Evolutionary conservation across 2,797 vertebrate species (phyloP).

Genomic region (Gymnoscopelus microlampas): DNA sequence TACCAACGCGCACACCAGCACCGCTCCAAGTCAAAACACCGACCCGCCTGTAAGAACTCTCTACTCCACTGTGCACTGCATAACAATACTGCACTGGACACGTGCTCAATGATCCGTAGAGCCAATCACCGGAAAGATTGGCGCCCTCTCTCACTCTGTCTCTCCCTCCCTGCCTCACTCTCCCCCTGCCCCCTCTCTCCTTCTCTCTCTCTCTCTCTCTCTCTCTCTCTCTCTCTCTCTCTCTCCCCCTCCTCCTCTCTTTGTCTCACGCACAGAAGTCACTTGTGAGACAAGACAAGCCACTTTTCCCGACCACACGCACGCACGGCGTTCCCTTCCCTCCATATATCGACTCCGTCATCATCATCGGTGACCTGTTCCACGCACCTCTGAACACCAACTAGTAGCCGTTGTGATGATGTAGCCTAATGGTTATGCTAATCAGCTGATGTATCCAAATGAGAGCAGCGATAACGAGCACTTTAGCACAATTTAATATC

Average conservation of each 20-base stretch:
- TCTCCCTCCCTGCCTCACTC: no score
- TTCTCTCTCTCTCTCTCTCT: not conserved
- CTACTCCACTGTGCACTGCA: not conserved
- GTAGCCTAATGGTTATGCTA: no score
- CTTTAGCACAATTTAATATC: not conserved
- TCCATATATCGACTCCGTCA: no score
- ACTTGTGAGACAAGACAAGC: no score
- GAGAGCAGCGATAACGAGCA: not conserved
- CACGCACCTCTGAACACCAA: no score
- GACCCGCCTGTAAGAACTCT: conserved; percentile 9
- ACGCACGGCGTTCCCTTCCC: no score
- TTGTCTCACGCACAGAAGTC: no score
- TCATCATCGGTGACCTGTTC: no score
- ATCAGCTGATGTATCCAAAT: no score
- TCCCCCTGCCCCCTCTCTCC: no score
- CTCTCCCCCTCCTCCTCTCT: not conserved
- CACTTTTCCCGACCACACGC: no score
- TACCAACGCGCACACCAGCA: not conserved
- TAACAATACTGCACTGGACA: not conserved
- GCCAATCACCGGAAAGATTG: not conserved
- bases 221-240: not conserved
- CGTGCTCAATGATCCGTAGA: not conserved
- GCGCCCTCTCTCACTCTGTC: not conserved
- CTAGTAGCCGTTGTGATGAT: no score
- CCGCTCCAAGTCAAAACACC: conserved; percentile 7